Evolutionary conservation across 2,888 invertebrate genomes (phyloP), one percentile per base, ranked within the genome.

Genomic region (Clistopyga incitator): DNA sequence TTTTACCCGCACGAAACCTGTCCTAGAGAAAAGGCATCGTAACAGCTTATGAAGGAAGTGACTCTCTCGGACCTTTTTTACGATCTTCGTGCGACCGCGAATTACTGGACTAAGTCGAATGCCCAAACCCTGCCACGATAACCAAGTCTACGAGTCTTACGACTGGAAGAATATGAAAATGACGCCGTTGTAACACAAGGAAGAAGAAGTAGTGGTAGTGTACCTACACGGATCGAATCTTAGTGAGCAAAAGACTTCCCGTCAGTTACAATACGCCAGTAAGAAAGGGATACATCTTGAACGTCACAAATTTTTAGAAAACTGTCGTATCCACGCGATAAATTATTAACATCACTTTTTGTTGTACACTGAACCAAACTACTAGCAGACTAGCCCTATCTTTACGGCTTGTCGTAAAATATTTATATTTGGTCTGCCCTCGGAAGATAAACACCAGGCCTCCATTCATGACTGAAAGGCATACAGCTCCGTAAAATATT

Each of bases 351-450:
- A 67, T 77, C 78, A 78, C 85, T 87, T 85, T 86, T 79, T 72
- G 80, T 45, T 29, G 81, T 50, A 29, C 23, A 34, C 23, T 18
- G 61, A 15, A 42, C 34, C 45, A 34, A 64, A 23, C 56, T 20
- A 50, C 20, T 50, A 47, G 67, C 54, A 74, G 29, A 34, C 64
- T 68, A 52, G 65, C 67, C 65, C 85, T 88, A 89, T 87, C 88
- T 88, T 88, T 88, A 89, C 84, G 84, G 86, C 82, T 68, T 50
- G 85, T 86, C 87, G 86, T 88, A 88, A 90, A 90, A 88, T 90
- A 89, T 90, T 90, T 89, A 89, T 89, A 89, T 88, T 88, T 87
- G 84, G 86, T 85, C 86, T 86, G 85, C 85, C 80, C 84, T 82
- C 77, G 23, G 65, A 79, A 87, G 86, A 88, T 89, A 86, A 85